These are phyloP conservation scores for Electrophaes corylata DNA, from an alignment of 2,888 invertebrate genomes.

Conservation along the genomic window DNA sequence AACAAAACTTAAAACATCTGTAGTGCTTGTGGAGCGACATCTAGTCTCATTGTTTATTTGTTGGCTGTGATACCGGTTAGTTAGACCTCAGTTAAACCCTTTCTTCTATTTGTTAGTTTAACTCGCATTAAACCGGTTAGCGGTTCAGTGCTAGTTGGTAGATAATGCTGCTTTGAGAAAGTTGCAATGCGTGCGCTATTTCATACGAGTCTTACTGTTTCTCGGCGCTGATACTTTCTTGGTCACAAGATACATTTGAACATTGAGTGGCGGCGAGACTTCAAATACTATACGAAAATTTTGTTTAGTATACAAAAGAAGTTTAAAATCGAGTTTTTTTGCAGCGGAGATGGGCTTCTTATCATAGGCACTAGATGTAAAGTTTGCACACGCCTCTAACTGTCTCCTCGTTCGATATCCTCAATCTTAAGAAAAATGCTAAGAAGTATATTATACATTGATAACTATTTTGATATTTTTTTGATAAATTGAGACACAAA, in stretches of 20 bases:
- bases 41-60: conserved; percentile 4
- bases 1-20: not conserved
- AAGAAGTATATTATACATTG: too few relatives aligned
- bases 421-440: too few relatives aligned
- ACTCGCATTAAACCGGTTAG: conserved; percentile 28
- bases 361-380: too few relatives aligned
- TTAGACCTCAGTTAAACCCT: conserved; percentile 23
- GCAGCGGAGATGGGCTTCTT: not conserved
- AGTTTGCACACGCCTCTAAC: too few relatives aligned
- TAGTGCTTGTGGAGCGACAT: not conserved
- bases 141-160: conserved; percentile 19
- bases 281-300: too few relatives aligned
- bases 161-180: conserved; percentile 39
- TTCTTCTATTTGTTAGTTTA: conserved; percentile 30
- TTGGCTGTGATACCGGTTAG: conserved; percentile 29
- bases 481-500: conserved; percentile 12
- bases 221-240: conserved; percentile 6
- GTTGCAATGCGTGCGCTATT: conserved; percentile 43
- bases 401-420: too few relatives aligned
- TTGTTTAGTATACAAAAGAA: too few relatives aligned
- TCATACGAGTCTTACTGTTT: conserved; percentile 29
- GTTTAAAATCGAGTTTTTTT: not conserved
- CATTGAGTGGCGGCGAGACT: too few relatives aligned
- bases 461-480: not conserved
- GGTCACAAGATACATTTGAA: too few relatives aligned